These are phyloP conservation scores for Syndactyla subalaris DNA, from an alignment of 2,797 vertebrate species.

Conservation along the genomic window DNA sequence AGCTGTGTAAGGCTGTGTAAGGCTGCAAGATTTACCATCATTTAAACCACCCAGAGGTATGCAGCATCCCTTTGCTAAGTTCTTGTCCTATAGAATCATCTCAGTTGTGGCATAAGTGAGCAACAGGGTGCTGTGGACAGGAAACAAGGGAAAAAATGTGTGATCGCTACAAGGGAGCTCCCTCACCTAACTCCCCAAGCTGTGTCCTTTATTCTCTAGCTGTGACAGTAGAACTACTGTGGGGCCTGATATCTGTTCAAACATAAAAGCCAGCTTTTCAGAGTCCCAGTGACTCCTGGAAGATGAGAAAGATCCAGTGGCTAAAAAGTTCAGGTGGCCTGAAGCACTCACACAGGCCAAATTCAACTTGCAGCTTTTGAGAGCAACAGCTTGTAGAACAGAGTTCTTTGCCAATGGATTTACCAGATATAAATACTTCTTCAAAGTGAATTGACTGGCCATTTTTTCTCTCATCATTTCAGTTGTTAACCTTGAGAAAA, in stretches of 20 bases:
- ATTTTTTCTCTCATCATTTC: neutral
- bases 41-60: neutral
- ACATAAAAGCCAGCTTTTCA: neutral
- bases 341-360: neutral
- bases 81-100: neutral
- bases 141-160: accelerated
- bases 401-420: neutral
- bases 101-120: neutral
- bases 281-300: neutral
- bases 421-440: neutral
- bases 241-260: accelerated
- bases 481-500: neutral
- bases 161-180: neutral
- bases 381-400: neutral
- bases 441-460: neutral
- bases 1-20: neutral
- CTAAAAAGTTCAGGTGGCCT: neutral
- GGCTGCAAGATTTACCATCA: neutral
- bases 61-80: neutral
- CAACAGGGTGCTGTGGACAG: accelerated
- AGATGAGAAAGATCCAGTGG: neutral
- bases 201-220: neutral
- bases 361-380: neutral
- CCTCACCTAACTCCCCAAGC: no score
- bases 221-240: neutral